Evolutionary conservation across 2,888 invertebrate species (phyloP).

Genomic region (Callyntrura guangdongensis): DNA sequence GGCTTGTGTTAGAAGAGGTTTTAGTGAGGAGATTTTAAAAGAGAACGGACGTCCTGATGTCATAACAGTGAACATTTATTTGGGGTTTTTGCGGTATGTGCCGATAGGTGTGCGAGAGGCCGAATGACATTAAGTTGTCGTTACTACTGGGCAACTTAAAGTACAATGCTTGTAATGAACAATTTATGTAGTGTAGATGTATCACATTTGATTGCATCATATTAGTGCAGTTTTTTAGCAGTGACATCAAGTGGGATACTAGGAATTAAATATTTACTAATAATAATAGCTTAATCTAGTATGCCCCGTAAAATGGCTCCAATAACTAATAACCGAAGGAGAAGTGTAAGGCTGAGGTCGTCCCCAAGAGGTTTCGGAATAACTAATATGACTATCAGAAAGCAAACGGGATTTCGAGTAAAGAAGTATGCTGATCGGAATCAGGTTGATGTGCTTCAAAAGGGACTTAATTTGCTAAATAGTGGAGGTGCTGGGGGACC

Average conservation of each 20-base stretch:
- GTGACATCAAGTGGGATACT: not conserved
- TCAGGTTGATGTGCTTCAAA: constrained; percentile 28
- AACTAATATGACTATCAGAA: not conserved
- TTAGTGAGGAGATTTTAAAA: too few relatives aligned
- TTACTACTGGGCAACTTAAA: too few relatives aligned
- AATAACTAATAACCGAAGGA: not conserved
- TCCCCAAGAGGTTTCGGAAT: not conserved
- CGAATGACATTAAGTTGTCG: too few relatives aligned
- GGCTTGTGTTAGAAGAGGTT: too few relatives aligned
- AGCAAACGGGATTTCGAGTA: not conserved
- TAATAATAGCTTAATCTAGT: not conserved
- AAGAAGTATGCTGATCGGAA: not conserved
- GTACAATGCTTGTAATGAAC: too few relatives aligned
- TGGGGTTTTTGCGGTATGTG: too few relatives aligned
- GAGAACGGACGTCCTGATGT: too few relatives aligned
- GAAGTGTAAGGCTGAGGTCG: not conserved
- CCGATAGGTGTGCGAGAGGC: too few relatives aligned
- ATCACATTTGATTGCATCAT: too few relatives aligned
- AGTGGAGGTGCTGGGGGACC: not conserved
- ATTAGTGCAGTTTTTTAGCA: not conserved
- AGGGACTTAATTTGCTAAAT: constrained; percentile 12
- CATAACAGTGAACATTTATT: too few relatives aligned
- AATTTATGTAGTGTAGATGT: too few relatives aligned
- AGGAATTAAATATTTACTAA: not conserved
- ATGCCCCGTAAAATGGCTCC: not conserved